Conservation (phyloP, 2,113 vertebrate species). For the Sinocyclocheilus rhinocerous region DNA sequence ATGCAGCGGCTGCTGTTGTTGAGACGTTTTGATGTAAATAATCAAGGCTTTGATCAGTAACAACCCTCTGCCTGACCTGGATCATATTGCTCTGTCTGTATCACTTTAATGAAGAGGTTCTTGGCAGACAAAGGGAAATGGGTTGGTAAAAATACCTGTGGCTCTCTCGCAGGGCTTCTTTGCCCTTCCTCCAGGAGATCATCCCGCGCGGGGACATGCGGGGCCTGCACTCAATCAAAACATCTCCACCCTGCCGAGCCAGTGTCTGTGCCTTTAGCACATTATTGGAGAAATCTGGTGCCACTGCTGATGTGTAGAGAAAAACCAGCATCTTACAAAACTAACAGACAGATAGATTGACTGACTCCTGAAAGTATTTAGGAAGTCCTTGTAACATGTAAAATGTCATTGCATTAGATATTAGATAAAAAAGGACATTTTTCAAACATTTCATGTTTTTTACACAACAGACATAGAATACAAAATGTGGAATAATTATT, state of each 20-base stretch:
- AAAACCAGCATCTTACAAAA: constrained; percentile 16
- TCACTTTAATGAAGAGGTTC: constrained; percentile 4
- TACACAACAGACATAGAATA: background rate
- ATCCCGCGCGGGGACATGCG: constrained; percentile 89
- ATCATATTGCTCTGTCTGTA: constrained; percentile 15
- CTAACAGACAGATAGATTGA: constrained; percentile 4
- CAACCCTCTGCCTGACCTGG: background rate
- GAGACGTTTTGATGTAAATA: constrained; percentile 17
- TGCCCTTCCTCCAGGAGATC: constrained; percentile 92
- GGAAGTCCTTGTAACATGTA: background rate
- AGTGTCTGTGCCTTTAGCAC: constrained; percentile 72
- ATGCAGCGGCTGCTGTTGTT: background rate
- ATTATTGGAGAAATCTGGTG: constrained; percentile 77
- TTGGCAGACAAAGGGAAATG: constrained; percentile 2
- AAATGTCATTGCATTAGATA: background rate
- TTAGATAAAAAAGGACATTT: no score
- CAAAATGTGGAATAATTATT: background rate
- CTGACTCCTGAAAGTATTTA: background rate
- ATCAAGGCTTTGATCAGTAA: constrained; percentile 20
- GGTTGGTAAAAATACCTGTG: constrained; percentile 66
- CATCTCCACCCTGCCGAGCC: constrained; percentile 82
- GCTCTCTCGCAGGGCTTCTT: constrained; percentile 80
- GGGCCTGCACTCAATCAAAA: constrained; percentile 89
- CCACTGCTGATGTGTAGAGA: constrained; percentile 63
- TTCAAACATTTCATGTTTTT: background rate